These are phyloP conservation scores for Lepilemur ruficaudatus DNA, from an alignment of 2,797 vertebrate genomes.

Conservation along the genomic window DNA sequence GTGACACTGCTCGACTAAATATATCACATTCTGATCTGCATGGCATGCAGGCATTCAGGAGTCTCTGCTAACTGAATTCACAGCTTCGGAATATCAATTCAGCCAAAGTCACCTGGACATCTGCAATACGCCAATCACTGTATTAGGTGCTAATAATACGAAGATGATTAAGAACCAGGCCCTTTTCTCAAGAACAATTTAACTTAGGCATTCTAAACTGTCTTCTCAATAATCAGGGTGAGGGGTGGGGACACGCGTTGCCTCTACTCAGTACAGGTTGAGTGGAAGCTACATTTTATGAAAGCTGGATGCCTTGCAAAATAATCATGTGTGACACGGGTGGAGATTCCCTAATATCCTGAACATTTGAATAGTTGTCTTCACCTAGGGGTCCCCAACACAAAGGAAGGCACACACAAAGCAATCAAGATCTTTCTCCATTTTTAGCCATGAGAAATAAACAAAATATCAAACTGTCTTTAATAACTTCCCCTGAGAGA, in stretches of 20 bases:
- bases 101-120: background rate
- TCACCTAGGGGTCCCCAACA: background rate
- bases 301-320: background rate
- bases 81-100: background rate
- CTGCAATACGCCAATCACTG: background rate
- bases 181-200: background rate
- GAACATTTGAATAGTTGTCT: background rate
- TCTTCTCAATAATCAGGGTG: background rate
- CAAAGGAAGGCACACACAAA: background rate
- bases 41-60: background rate
- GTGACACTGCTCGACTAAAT: background rate
- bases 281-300: background rate
- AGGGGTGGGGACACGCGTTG: fast-evolving
- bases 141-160: background rate
- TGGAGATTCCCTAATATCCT: background rate
- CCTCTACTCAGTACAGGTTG: background rate
- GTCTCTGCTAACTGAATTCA: background rate
- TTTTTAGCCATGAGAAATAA: background rate
- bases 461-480: background rate
- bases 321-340: background rate
- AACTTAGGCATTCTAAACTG: background rate
- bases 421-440: background rate
- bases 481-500: background rate
- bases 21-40: background rate
- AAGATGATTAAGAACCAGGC: background rate